Percentiles rank a stretch among this genome's conserved stretches.
phyloP scores from a whole-genome alignment of 1,140 invertebrate genomes.

The Stegodyphus mimosarum region DNA sequence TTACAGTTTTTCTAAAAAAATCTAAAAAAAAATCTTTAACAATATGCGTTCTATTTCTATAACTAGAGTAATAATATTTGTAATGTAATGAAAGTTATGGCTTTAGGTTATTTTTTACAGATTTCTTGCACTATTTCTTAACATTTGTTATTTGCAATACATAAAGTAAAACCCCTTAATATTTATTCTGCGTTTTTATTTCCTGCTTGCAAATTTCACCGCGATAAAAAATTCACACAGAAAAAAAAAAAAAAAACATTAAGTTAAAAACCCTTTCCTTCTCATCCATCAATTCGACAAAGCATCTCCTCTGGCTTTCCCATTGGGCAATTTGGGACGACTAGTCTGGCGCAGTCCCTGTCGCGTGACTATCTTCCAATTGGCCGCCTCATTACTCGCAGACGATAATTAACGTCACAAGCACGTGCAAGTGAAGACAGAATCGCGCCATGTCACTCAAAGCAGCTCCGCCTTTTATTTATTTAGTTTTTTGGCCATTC shows the following conservation, averaged over 20 bases:
- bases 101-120: too few relatives aligned
- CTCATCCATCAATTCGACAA: not conserved
- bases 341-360: not conserved
- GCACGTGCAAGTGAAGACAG: constrained; percentile 38
- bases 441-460: constrained; percentile 31
- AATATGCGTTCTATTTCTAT: too few relatives aligned
- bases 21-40: too few relatives aligned
- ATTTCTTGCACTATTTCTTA: too few relatives aligned
- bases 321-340: not conserved
- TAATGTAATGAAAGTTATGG: too few relatives aligned
- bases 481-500: not conserved
- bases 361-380: constrained; percentile 4
- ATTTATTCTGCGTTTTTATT: too few relatives aligned
- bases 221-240: too few relatives aligned
- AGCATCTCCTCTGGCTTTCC: constrained; percentile 2
- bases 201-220: too few relatives aligned
- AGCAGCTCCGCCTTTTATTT: constrained; percentile 10
- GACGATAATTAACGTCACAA: constrained; percentile 42
- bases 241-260: not conserved
- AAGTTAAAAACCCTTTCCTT: not conserved
- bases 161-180: too few relatives aligned
- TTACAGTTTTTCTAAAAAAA: too few relatives aligned
- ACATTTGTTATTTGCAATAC: too few relatives aligned
- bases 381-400: constrained; percentile 28
- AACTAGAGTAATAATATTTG: too few relatives aligned